Conservation (phyloP, 2,888 invertebrate genomes). For the Andrena minutula region DNA sequence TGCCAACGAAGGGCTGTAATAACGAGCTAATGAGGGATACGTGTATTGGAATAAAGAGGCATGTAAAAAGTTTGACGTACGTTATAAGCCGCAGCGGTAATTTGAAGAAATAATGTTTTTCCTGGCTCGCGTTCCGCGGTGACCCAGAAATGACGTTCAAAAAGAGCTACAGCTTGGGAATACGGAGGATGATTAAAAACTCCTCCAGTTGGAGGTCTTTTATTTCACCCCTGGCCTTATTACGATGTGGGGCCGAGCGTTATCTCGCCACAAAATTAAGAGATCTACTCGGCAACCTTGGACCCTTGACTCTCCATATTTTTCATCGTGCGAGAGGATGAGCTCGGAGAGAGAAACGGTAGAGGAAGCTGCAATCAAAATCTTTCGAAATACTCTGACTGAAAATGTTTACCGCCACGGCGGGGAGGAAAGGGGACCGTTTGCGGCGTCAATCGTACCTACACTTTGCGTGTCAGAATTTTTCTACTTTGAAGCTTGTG, state of each 20-base stretch:
- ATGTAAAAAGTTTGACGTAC: too few relatives aligned
- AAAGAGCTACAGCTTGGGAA: slow-evolving; percentile 42
- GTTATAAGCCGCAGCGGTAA: neutral
- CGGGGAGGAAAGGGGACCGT: neutral
- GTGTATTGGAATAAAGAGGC: too few relatives aligned
- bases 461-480: neutral
- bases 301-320: neutral
- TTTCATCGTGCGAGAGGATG: neutral
- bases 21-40: slow-evolving; percentile 4
- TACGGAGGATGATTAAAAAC: slow-evolving; percentile 54
- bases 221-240: slow-evolving; percentile 42
- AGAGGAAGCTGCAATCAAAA: neutral
- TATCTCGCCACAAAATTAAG: slow-evolving; percentile 35
- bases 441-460: neutral
- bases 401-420: neutral
- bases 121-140: slow-evolving; percentile 3
- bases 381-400: neutral
- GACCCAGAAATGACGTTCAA: slow-evolving; percentile 40
- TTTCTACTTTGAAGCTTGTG: slow-evolving; percentile 9
- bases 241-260: slow-evolving; percentile 42
- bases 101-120: slow-evolving; percentile 6
- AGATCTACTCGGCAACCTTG: slow-evolving; percentile 6
- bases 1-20: neutral
- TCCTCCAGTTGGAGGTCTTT: slow-evolving; percentile 23
- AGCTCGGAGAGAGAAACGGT: neutral